These are phyloP conservation scores for Tonatia bakeri DNA, from an alignment of 2,113 vertebrate genomes.

Conservation along the genomic window DNA sequence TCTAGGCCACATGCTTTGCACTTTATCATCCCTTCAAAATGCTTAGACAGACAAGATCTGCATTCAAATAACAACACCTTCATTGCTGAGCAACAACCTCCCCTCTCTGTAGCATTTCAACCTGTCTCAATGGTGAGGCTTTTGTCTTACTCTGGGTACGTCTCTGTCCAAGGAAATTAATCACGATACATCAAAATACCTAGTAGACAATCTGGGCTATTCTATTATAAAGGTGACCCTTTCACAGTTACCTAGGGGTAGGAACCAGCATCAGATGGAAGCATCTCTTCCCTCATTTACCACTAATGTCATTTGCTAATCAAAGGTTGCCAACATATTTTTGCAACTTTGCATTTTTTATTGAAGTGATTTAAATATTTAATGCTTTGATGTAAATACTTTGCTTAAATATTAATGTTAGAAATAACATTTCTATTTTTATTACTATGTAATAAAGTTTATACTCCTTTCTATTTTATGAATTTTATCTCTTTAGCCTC, in stretches of 20 bases:
- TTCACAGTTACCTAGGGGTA: not conserved
- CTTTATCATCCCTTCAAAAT: slow-evolving; percentile 10
- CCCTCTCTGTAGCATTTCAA: not conserved
- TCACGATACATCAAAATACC: not conserved
- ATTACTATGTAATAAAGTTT: not conserved
- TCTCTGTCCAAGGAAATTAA: slow-evolving; percentile 28
- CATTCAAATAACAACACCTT: not conserved
- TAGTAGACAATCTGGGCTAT: not conserved
- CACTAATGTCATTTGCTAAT: not conserved
- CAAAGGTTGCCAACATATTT: not conserved
- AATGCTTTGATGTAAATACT: not conserved
- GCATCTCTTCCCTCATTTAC: not conserved
- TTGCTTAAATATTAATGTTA: not conserved
- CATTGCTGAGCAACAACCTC: accelerated
- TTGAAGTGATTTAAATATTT: not conserved
- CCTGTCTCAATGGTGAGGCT: not conserved
- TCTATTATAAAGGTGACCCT: not conserved
- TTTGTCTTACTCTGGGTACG: not conserved
- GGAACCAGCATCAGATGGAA: not conserved
- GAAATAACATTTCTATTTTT: not conserved
- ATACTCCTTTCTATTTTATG: not conserved
- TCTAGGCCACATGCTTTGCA: not conserved
- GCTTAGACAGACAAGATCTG: not conserved
- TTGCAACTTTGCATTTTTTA: not conserved
- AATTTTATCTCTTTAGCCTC: not conserved